Base-by-base conservation (phyloP, 1,140 invertebrate genomes). In the Notospermus geniculatus region DNA sequence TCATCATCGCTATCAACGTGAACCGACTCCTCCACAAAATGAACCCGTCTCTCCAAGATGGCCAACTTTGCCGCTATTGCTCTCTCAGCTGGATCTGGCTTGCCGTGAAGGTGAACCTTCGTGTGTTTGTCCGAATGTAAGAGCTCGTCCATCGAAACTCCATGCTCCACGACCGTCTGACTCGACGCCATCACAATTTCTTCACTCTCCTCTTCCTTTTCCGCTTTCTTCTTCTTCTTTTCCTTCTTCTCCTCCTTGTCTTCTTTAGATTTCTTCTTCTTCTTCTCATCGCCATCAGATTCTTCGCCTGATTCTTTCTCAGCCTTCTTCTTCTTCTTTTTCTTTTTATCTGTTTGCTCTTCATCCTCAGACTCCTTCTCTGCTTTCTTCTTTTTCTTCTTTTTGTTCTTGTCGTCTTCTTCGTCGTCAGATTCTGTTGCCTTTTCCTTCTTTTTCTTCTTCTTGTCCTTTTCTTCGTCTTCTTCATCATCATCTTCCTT, bases 401-500 rank as follows among this genome's bases (percentile, higher is more conserved):
- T 30, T 63, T 19, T 59, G n/a, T n/a, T 28, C 17, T 23, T 9
- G 15, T 32, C 54, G 1, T 9, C 15, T 17, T 36, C 22, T 29
- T 41, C 54, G 4, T 43, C 39, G 25, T 57, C 60, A 41, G 25
- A n/a, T 53, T 59, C 28, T 29, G 30, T 32, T 32, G 27, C 43
- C 30, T 28, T 28, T 22, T 59, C 30, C 19, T 50, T 43, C 56
- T 58, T 28, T 15, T 58, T 19, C 56, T 58, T 2, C 28, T 22
- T 59, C 28, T 59, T n/a, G 45, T 41, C 46, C 57, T 53, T 27
- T 54, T 25, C 53, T 43, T 60, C n/a, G 53, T 23, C 52, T 27
- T 64, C 52, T 36, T 36, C 53, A 29, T 53, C 50, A 28, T 17
- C n/a, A 57, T 64, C 32, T 64, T 30, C 41, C 19, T 60, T 32